Percentiles rank a stretch among this genome's conserved stretches.
Evolutionary conservation across 2,888 invertebrate genomes (phyloP).

Genomic region (Xanthorhoe designata): DNA sequence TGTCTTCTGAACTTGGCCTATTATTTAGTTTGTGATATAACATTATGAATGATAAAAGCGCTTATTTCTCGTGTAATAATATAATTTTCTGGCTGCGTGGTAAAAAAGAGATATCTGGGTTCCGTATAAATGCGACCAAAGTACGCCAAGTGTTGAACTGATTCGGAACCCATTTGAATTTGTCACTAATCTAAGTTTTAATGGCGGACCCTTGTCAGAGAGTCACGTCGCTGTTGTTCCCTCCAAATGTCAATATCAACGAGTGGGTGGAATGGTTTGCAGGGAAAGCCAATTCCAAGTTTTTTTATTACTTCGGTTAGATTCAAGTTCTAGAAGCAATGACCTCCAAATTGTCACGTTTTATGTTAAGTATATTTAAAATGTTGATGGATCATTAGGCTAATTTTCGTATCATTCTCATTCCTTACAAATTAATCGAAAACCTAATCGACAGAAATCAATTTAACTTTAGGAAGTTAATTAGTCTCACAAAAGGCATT

Average conservation of each 20-base stretch:
- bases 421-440: neutral
- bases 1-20: too few species aligned
- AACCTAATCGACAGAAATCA: constrained; percentile 23
- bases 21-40: too few species aligned
- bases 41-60: too few species aligned
- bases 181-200: constrained; percentile 62
- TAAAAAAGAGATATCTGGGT: neutral
- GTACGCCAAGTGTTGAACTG: constrained; percentile 22
- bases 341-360: too few species aligned
- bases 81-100: too few species aligned
- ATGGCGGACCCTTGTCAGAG: constrained; percentile 61
- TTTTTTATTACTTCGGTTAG: neutral
- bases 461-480: constrained; percentile 42
- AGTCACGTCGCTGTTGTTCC: constrained; percentile 22
- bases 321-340: too few species aligned
- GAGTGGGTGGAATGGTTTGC: neutral
- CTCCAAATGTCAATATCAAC: constrained; percentile 31
- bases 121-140: neutral
- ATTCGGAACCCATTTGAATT: constrained; percentile 56
- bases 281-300: neutral
- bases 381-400: too few species aligned
- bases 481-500: constrained; percentile 35
- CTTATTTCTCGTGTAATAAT: too few species aligned
- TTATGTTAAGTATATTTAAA: too few species aligned
- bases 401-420: neutral